Evolutionary conservation across 53 echinoderm and acorn worm species (phyloP).

Genomic region (Apostichopus leukothele): DNA sequence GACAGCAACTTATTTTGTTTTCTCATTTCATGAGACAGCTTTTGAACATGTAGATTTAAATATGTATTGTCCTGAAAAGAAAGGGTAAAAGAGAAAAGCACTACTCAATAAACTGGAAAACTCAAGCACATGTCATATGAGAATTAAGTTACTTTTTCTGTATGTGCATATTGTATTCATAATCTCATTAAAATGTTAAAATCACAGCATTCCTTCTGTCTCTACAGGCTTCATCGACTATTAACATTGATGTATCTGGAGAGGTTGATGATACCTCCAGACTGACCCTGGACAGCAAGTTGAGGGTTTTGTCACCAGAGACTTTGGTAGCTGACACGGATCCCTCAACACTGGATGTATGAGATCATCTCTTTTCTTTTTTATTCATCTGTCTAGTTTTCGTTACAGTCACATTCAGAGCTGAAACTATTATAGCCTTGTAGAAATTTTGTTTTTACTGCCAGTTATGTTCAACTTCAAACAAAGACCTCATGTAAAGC

Average conservation of each 20-base stretch:
- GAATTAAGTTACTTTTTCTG: too few relatives aligned
- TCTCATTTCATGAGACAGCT: background rate
- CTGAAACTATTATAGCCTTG: background rate
- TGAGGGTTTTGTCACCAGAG: constrained; percentile 69
- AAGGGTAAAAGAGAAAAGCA: too few relatives aligned
- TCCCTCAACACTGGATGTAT: constrained; percentile 71
- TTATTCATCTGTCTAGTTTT: too few relatives aligned
- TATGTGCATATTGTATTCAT: background rate
- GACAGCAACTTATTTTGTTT: background rate
- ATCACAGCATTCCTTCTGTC: background rate
- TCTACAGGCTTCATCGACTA: constrained; percentile 47
- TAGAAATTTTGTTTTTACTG: background rate
- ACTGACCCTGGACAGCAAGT: constrained; percentile 76
- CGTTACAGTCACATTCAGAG: background rate
- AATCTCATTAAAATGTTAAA: background rate
- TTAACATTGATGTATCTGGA: constrained; percentile 45
- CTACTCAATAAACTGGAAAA: too few relatives aligned
- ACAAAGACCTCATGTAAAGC: background rate
- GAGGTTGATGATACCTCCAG: constrained; percentile 78
- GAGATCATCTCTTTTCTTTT: too few relatives aligned
- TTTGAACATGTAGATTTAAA: background rate
- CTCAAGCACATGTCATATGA: too few relatives aligned
- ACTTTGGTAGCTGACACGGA: constrained; percentile 86
- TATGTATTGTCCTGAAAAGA: too few relatives aligned
- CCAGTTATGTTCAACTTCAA: too few relatives aligned